Base-by-base conservation (phyloP, 2,113 vertebrate species). In the human (Homo sapiens) region DNA sequence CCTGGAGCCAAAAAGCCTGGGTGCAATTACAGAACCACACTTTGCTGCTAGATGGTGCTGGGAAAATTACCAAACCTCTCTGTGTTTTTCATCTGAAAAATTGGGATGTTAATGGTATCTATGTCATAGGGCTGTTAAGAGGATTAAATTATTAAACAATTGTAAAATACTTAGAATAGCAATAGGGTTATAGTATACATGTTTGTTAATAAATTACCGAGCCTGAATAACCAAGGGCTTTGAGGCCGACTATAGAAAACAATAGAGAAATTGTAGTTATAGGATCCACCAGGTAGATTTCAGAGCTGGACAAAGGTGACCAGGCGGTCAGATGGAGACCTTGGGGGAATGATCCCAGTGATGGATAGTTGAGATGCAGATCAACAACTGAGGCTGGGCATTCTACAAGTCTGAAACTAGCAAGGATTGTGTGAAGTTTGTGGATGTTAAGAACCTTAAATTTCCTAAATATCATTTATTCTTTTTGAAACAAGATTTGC, bases 391-490 rank as follows among this genome's bases (percentile, higher is more conserved):
- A 55, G 55, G 25, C 14, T 35, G n/a, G 17, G 22, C 25, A 75
- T 68, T 59, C 40, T 52, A 2, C 35, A 78, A 55, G 4, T 8
- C 32, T 25, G 55, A 70, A 93, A 95, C n/a, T 35, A 57, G 14
- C 48, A 43, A 81, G 8, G 70, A 59, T 27, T 76, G 84, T 73
- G 25, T 52, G 55, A 90, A 40, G 18, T 79, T 17, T 20, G 45
- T 85, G 48, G 35, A 66, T 80, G 43, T 55, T 50, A 68, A 68
- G 35, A 79, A 72, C 25, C 32, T 0, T 8, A 0, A 86, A 96
- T 98, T 96, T 95, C 75, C 79, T 96, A 88, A 86, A 50, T 84
- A 94, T 90, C 95, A 96, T 98, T 98, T 98, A 97, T 98, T 95
- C 87, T 86, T 95, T 97, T 86, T 97, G 86, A 98, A 89, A 92